Evolutionary conservation across 2,888 invertebrate genomes (phyloP).

Genomic region (Trichopoda pennipes): DNA sequence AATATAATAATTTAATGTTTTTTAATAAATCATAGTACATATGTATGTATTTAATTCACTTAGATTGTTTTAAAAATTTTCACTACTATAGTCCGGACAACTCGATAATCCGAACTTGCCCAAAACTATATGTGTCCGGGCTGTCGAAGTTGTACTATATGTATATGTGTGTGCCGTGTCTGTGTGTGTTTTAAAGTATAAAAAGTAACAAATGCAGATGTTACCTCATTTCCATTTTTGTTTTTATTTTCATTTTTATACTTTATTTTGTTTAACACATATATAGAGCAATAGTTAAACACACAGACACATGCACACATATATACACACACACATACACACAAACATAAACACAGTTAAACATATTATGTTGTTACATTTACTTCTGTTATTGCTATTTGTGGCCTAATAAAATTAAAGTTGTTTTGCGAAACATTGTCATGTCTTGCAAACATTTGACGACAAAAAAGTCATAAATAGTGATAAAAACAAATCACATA

Average conservation of each 20-base stretch:
- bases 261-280: neutral
- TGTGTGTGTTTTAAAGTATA: neutral
- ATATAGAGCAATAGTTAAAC: too few relatives aligned
- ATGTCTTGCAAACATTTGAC: slow-evolving; percentile 65
- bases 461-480: slow-evolving; percentile 61
- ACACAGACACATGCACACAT: neutral
- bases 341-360: neutral
- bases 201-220: slow-evolving; percentile 34
- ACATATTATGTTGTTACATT: neutral
- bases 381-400: neutral
- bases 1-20: too few relatives aligned
- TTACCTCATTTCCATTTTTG: slow-evolving; percentile 59
- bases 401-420: slow-evolving; percentile 39
- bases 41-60: too few relatives aligned
- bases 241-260: neutral
- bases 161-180: too few relatives aligned
- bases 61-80: too few relatives aligned
- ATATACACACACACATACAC: neutral
- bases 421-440: slow-evolving; percentile 34
- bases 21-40: too few relatives aligned
- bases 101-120: slow-evolving; percentile 10
- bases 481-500: slow-evolving; percentile 56
- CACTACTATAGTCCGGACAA: too few relatives aligned
- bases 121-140: slow-evolving; percentile 40
- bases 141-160: slow-evolving; percentile 31